A percentile compares a stretch with the other conserved stretches of the same genome.
Evolutionary conservation across 2,113 vertebrate genomes (phyloP).

Genomic region (Glareola pratincola): DNA sequence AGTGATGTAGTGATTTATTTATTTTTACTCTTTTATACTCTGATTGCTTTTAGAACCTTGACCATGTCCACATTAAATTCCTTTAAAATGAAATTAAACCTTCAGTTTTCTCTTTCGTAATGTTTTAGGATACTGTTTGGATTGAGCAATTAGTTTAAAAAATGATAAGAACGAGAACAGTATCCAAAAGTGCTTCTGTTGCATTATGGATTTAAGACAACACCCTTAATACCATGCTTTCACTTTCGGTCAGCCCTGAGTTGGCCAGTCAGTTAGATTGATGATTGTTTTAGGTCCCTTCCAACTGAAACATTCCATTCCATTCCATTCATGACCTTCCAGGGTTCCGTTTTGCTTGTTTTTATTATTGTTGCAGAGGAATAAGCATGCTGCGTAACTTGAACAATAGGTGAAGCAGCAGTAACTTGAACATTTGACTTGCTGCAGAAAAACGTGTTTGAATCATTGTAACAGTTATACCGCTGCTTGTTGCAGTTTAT

Average conservation of each 20-base stretch:
- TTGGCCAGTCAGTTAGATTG: neutral
- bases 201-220: neutral
- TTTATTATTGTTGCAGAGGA: neutral
- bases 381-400: neutral
- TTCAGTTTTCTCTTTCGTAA: neutral
- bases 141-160: neutral
- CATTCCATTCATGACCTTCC: neutral
- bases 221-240: neutral
- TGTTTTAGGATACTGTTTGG: neutral
- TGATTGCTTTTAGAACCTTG: neutral
- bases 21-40: neutral
- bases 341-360: neutral
- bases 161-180: neutral
- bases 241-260: neutral
- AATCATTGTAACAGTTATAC: neutral
- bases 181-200: neutral
- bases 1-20: too few relatives aligned
- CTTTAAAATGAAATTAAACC: neutral
- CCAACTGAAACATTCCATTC: neutral
- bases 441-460: neutral
- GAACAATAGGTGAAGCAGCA: neutral
- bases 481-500: neutral
- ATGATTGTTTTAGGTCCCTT: neutral
- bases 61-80: neutral
- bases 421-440: neutral